Evolutionary conservation across 2,888 invertebrate genomes (phyloP), one percentile per base, ranked within the genome.

Genomic region (Drosophila mimetica): DNA sequence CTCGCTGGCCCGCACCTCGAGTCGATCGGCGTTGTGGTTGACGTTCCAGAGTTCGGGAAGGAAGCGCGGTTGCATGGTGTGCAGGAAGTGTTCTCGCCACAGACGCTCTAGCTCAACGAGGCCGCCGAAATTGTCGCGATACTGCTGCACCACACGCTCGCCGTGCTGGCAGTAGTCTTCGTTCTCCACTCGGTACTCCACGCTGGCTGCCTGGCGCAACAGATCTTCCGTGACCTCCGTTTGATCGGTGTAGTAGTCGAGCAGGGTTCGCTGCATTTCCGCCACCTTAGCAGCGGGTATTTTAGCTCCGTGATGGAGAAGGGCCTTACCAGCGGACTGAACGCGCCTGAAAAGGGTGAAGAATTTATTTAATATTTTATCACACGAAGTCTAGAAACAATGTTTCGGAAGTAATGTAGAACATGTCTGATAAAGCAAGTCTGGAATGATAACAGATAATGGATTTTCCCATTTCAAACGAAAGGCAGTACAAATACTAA

Each of bases 21-120:
- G 90, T 64, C 94, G 93, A 86, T 95, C 93, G 77, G 94, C 94
- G 89, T 94, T 94, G 90, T 96, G 95, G 77, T 93, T 94, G 20
- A 96, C 92, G 25, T 96, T 96, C 97, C 97, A 97, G 52, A 95
- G 91, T 1, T 93, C 91, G 0, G 97, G 97, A 90, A 97, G 92
- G 91, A 92, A 93, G 71, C 93, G 91, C 0, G 97, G 97, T 52
- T 93, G 90, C 96, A 97, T 96, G 1, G 93, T 92, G 0, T 92
- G 89, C 2, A 97, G 86, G 90, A 97, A 97, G 90, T 96, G 95
- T 77, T 94, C 92, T 9, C 97, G 92, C 96, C 97, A 97, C 65
- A 94, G 79, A 79, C 93, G 93, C 89, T 97, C 96, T 53, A 97
- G 92, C 46, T 92, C 92, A 2, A 95, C 91, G 14, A 97, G 91